phyloP scores from a whole-genome alignment of 2,113 vertebrate species.

The Laticauda colubrina region DNA sequence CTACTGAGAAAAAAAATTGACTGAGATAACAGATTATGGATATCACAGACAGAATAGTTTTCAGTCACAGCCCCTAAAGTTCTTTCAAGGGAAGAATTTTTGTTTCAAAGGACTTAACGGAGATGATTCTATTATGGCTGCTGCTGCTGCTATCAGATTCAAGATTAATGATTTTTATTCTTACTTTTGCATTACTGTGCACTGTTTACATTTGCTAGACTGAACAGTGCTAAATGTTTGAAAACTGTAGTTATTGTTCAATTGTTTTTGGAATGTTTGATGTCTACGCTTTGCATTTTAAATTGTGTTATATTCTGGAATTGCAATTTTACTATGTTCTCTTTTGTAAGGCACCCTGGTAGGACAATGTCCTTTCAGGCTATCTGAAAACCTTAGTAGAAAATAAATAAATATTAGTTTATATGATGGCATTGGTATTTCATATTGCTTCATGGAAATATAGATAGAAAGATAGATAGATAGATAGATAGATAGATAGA shows the following conservation, averaged over 20 bases:
- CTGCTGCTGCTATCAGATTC: not conserved
- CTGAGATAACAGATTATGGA: not conserved
- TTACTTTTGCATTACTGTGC: not conserved
- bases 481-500: too few relatives aligned
- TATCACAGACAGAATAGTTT: not conserved
- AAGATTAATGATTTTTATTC: not conserved
- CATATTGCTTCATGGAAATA: not conserved
- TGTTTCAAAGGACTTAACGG: not conserved
- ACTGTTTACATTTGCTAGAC: not conserved
- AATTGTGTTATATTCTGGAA: not conserved
- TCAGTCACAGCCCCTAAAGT: not conserved
- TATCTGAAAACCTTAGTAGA: not conserved
- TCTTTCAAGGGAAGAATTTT: not conserved
- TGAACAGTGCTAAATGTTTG: not conserved
- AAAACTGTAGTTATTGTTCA: not conserved
- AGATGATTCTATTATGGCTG: not conserved
- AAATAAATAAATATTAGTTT: constrained; percentile 4
- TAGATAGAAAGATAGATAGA: too few relatives aligned
- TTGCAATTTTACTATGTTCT: not conserved
- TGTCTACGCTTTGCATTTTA: not conserved
- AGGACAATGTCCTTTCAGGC: not conserved
- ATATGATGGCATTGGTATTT: not conserved
- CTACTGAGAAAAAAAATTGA: not conserved
- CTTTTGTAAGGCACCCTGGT: not conserved
- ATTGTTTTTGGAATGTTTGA: not conserved